Evolutionary conservation across 2,888 invertebrate genomes (phyloP), one percentile per base, ranked within the genome.

Genomic region (Trichacis sp.): DNA sequence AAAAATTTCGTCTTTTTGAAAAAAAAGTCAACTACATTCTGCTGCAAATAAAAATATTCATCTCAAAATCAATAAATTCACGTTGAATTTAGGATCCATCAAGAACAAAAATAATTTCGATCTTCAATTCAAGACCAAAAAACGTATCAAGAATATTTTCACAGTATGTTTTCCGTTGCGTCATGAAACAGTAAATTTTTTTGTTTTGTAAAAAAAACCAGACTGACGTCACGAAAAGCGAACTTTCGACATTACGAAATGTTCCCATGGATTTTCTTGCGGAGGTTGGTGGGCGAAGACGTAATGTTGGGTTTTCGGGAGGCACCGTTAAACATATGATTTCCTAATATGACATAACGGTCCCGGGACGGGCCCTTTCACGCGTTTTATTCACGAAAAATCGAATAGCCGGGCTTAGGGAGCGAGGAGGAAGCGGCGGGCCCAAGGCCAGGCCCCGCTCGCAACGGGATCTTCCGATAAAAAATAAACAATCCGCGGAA

Each of bases 331-430:
- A 82, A 76, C 74, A 73, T 69, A 75, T 70, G 76, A 79, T 80
- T 79, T 81, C 80, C 81, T 83, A 82, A 83, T 83, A 80, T 83
- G 82, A 81, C 80, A 81, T 83, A 84, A 84, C 83, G 83, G 83
- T 79, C 57, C 64, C 43, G 59, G 62, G 58, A 59, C 54, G 62
- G 55, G 56, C 30, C 63, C 62, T 57, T 57, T 64, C 62, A 55
- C 60, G 15, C 19, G 47, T 38, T 58, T 62, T 63, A 63, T 60
- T 60, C 51, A 64, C 61, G 64, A 68, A 72, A 73, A 69, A 54
- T 65, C 58, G 50, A 59, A 54, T 66, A 58, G 33, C 19, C 11
- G 43, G 19, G 38, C 45, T 17, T 36, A 9, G 55, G 24, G 24
- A n/a, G n/a, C n/a, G 33, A 61, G 53, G 42, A 63, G 62, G 70